Percentiles rank a stretch among this genome's conserved stretches.
Conservation (phyloP, 1,140 invertebrate genomes). For the Gerris buenoi region DNA sequence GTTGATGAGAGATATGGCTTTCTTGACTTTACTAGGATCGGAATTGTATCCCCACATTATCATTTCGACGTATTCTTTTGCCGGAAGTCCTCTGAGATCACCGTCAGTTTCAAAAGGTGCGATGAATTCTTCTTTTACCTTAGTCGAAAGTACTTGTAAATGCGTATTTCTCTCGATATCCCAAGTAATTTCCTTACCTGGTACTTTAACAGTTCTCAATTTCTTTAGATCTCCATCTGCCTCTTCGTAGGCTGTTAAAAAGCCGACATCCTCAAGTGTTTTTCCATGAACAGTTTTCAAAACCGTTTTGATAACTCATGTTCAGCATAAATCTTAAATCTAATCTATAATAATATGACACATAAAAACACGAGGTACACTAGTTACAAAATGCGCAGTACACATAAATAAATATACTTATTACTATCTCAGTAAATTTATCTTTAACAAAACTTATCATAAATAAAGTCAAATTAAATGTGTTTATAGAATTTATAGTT, state of each 20-base stretch:
- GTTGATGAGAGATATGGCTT: conserved; percentile 23
- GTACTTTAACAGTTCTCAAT: conserved; percentile 25
- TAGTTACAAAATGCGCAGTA: too few relatives aligned
- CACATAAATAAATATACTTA: too few relatives aligned
- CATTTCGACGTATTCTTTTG: conserved; percentile 25
- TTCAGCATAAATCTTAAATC: too few relatives aligned
- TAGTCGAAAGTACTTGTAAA: conserved; percentile 20
- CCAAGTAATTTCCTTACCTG: conserved; percentile 27
- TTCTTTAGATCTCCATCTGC: conserved; percentile 29
- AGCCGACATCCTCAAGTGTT: conserved; percentile 25
- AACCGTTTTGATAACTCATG: too few relatives aligned
- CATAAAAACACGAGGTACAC: too few relatives aligned
- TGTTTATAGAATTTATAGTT: too few relatives aligned
- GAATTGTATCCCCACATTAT: conserved; percentile 31
- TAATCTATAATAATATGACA: too few relatives aligned
- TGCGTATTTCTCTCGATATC: conserved; percentile 29
- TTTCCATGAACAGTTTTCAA: too few relatives aligned
- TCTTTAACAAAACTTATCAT: too few relatives aligned
- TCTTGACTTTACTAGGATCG: conserved; percentile 29
- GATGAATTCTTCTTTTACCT: conserved; percentile 24
- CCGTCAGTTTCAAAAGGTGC: conserved; percentile 27
- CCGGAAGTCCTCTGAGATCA: conserved; percentile 26
- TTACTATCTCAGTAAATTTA: too few relatives aligned
- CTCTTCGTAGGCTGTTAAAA: conserved; percentile 26
- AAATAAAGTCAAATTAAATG: too few relatives aligned